phyloP scores from a whole-genome alignment of 2,113 vertebrate genomes.

The Centropus bengalensis region DNA sequence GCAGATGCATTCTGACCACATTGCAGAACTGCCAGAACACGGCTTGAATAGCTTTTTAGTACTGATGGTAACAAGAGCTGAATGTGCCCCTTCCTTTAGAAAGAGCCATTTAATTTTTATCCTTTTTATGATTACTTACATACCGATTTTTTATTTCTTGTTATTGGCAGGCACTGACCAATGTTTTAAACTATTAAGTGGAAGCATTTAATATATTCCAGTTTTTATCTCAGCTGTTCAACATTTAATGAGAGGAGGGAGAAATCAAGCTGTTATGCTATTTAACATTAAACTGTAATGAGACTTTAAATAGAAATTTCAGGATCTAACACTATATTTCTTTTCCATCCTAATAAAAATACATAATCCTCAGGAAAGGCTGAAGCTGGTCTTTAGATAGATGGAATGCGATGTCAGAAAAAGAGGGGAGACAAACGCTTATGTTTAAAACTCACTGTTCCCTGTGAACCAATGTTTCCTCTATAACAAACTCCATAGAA shows the following conservation, averaged over 20 bases:
- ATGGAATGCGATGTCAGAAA: conserved; percentile 2
- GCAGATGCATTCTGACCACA: not conserved
- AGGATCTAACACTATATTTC: conserved; percentile 23
- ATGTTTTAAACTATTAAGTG: conserved; percentile 30
- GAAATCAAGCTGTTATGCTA: conserved; percentile 47
- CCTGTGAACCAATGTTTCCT: not conserved
- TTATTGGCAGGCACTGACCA: conserved; percentile 41
- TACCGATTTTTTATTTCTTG: conserved; percentile 15
- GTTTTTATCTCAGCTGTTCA: conserved; percentile 50
- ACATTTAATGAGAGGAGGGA: conserved; percentile 25
- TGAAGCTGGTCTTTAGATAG: not conserved
- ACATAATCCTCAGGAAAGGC: conserved; percentile 47
- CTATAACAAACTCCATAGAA: not conserved
- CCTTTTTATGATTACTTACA: conserved; percentile 39
- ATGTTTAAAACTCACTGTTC: not conserved
- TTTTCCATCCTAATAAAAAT: conserved; percentile 61
- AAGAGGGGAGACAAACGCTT: conserved; percentile 10
- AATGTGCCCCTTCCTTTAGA: conserved; percentile 13
- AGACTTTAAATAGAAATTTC: conserved; percentile 41
- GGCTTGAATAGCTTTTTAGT: not conserved
- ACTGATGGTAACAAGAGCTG: not conserved
- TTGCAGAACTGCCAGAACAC: not conserved
- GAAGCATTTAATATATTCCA: conserved; percentile 37
- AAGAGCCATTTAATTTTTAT: conserved; percentile 59
- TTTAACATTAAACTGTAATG: conserved; percentile 38